Evolutionary conservation across 2,113 vertebrate genomes (phyloP).

Genomic region (Rhagologus leucostigma): DNA sequence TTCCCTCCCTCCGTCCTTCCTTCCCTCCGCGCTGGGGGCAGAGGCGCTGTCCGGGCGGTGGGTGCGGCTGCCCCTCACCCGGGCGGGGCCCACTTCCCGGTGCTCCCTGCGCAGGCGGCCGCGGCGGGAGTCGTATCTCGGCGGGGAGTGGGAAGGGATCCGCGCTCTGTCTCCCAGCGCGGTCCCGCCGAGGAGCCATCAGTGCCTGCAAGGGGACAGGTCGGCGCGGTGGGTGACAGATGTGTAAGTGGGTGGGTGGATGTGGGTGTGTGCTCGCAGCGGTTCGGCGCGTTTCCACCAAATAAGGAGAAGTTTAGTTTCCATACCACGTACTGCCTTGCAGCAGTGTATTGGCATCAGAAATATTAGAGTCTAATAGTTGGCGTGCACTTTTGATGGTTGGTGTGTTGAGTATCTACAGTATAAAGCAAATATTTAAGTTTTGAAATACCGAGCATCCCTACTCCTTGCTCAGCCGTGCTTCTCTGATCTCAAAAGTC

Average conservation of each 20-base stretch:
- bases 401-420: neutral
- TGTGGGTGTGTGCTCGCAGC: neutral
- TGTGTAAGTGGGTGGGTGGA: fast-evolving
- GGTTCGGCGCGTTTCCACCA: neutral
- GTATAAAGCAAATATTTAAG: neutral
- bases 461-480: neutral
- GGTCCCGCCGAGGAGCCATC: neutral
- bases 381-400: neutral
- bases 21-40: no score
- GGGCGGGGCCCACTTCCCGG: neutral
- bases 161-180: neutral
- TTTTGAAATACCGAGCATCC: neutral
- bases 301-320: neutral
- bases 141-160: neutral
- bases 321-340: fast-evolving
- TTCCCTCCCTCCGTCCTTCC: neutral
- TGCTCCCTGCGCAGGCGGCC: neutral
- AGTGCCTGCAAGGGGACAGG: fast-evolving
- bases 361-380: neutral
- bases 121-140: neutral
- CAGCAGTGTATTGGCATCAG: fast-evolving
- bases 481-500: neutral
- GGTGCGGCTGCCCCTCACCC: neutral
- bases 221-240: neutral
- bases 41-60: neutral